These are phyloP conservation scores for Scaptomyza cyrtandrae DNA, from an alignment of 2,888 invertebrate genomes.

Conservation along the genomic window DNA sequence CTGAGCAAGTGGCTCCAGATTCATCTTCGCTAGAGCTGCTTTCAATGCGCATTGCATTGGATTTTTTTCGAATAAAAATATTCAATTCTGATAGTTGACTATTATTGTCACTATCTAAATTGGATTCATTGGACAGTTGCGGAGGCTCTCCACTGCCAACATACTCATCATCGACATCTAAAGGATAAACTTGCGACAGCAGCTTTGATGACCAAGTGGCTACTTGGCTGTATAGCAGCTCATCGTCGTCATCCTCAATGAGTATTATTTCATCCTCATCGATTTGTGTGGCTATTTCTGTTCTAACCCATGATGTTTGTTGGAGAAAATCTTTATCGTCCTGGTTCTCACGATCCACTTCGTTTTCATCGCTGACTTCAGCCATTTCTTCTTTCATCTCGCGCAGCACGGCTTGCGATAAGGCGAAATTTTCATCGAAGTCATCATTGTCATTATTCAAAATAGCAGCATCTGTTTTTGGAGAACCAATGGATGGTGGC, in stretches of 20 bases:
- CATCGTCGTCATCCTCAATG: conserved; percentile 77
- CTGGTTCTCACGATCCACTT: conserved; percentile 16
- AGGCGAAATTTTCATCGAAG: conserved; percentile 70
- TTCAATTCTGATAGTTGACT: background rate
- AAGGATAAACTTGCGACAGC: conserved; percentile 76
- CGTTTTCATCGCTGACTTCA: conserved; percentile 31
- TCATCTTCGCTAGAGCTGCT: conserved; percentile 40
- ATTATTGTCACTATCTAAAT: background rate
- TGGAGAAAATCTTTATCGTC: conserved; percentile 34
- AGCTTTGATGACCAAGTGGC: conserved; percentile 76
- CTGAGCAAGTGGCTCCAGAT: background rate
- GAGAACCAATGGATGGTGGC: background rate
- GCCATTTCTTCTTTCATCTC: conserved; percentile 79
- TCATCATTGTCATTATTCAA: conserved; percentile 22
- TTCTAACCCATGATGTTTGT: conserved; percentile 7
- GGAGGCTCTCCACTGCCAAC: conserved; percentile 6
- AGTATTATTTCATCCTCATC: conserved; percentile 51
- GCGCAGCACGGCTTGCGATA: conserved; percentile 76
- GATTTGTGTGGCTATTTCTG: conserved; percentile 26
- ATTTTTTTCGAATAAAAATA: background rate
- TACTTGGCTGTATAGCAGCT: conserved; percentile 69
- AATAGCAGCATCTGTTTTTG: background rate
- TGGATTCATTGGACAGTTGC: conserved; percentile 12
- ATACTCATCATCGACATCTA: conserved; percentile 26
- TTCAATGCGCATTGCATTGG: conserved; percentile 36